A percentile compares a stretch with the other conserved stretches of the same genome.
Evolutionary conservation across 2,113 vertebrate genomes (phyloP).

Genomic region (Miniopterus natalensis): DNA sequence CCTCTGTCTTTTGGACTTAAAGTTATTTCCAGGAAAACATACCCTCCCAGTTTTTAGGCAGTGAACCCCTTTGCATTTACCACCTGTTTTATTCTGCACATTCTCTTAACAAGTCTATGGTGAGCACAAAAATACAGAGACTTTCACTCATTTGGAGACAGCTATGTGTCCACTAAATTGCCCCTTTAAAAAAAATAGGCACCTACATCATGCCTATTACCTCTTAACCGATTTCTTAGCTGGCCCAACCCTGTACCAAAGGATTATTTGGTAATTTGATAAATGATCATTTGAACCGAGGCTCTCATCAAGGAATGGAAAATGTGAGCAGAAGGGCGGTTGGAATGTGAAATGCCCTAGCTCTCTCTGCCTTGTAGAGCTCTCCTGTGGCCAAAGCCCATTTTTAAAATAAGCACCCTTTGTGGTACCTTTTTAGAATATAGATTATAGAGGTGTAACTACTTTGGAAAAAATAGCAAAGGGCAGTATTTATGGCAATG

Average conservation of each 20-base stretch:
- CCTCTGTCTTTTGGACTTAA: neutral
- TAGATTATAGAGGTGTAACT: neutral
- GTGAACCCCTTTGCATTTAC: neutral
- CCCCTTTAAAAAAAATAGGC: neutral
- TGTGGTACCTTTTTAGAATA: neutral
- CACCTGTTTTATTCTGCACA: neutral
- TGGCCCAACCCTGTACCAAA: neutral
- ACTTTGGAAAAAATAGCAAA: neutral
- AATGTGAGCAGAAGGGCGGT: neutral
- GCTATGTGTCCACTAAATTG: neutral
- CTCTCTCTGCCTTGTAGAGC: neutral
- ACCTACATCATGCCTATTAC: neutral
- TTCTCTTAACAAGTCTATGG: neutral
- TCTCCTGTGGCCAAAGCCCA: neutral
- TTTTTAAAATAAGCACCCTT: neutral
- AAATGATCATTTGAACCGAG: constrained; percentile 13
- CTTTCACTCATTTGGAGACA: neutral
- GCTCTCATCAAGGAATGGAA: constrained; percentile 11
- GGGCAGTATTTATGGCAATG: constrained; percentile 65
- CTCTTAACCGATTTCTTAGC: neutral
- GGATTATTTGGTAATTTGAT: constrained; percentile 29
- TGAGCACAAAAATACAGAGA: neutral
- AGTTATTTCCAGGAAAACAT: neutral
- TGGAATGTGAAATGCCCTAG: neutral
- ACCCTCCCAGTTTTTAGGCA: neutral